A percentile compares a stretch with the other conserved stretches of the same genome.
These are phyloP conservation scores for Andrena trimmerana DNA, from an alignment of 2,888 invertebrate genomes.

Conservation along the genomic window DNA sequence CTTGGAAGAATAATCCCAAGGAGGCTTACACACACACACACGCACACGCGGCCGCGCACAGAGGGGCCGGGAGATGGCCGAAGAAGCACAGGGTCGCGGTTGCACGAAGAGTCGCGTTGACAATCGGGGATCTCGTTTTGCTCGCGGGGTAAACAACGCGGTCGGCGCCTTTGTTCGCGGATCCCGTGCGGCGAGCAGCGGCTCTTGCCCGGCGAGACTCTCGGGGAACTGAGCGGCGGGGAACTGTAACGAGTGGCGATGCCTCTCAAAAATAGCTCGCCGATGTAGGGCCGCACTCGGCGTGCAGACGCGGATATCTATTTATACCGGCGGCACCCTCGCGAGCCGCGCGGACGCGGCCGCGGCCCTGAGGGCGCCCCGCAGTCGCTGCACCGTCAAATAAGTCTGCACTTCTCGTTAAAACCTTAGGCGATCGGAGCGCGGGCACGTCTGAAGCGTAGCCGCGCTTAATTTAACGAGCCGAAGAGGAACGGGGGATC, in stretches of 20 bases:
- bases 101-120: background rate
- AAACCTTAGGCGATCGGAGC: slow-evolving; percentile 42
- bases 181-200: slow-evolving; percentile 16
- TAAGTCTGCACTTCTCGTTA: slow-evolving; percentile 71
- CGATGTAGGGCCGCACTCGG: slow-evolving; percentile 80
- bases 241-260: slow-evolving; percentile 78
- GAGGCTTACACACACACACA: background rate
- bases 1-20: no score
- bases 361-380: slow-evolving; percentile 78
- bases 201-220: slow-evolving; percentile 68
- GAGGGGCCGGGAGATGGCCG: background rate
- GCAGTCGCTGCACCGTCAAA: slow-evolving; percentile 67
- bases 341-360: slow-evolving; percentile 24
- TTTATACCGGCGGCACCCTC: slow-evolving; percentile 77
- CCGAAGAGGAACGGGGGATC: background rate
- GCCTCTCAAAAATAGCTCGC: slow-evolving; percentile 72
- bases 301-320: slow-evolving; percentile 74
- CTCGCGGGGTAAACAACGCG: slow-evolving; percentile 57
- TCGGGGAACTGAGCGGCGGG: slow-evolving; percentile 73
- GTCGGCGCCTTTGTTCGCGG: slow-evolving; percentile 62
- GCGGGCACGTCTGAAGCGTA: background rate
- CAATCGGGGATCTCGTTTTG: slow-evolving; percentile 48
- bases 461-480: slow-evolving; percentile 27
- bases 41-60: background rate
- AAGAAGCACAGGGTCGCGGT: background rate